phyloP scores from a whole-genome alignment of 23 tunicate genomes.

The Styela clava region DNA sequence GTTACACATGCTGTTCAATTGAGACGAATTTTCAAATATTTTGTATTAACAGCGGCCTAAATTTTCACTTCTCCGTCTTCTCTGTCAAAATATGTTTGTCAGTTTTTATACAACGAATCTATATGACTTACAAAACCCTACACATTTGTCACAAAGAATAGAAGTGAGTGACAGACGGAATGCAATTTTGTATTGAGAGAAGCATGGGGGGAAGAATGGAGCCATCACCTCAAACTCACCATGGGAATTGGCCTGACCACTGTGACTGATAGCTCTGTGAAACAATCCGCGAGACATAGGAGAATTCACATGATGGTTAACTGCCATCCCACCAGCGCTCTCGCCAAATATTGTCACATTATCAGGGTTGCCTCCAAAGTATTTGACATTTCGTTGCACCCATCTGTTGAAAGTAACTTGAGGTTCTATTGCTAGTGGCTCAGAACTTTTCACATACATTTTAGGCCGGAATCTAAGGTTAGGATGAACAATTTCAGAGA shows the following conservation, averaged over 20 bases:
- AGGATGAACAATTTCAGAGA: not conserved
- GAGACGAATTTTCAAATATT: too few relatives aligned
- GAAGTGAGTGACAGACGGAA: too few relatives aligned
- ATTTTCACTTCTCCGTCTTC: too few relatives aligned
- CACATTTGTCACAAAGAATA: too few relatives aligned
- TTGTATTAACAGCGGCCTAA: too few relatives aligned
- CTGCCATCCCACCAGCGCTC: slow-evolving; percentile 15
- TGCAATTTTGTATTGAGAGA: too few relatives aligned
- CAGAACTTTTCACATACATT: not conserved
- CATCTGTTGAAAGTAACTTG: not conserved
- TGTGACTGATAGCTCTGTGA: slow-evolving; percentile 32
- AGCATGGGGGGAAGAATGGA: too few relatives aligned
- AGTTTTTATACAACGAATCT: too few relatives aligned
- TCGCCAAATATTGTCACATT: slow-evolving; percentile 27
- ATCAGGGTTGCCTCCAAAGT: slow-evolving; percentile 19
- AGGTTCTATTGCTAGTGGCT: not conserved
- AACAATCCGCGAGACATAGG: slow-evolving; percentile 3
- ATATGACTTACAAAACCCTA: too few relatives aligned
- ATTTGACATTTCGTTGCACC: not conserved
- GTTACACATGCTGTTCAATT: too few relatives aligned
- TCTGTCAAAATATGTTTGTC: too few relatives aligned
- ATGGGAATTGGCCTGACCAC: slow-evolving; percentile 9
- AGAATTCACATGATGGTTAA: slow-evolving; percentile 5
- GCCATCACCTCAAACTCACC: not conserved
- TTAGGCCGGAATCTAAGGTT: too few relatives aligned